These are phyloP conservation scores for Hirtodrosophila alboralis DNA, from an alignment of 2,888 invertebrate genomes.

Conservation along the genomic window DNA sequence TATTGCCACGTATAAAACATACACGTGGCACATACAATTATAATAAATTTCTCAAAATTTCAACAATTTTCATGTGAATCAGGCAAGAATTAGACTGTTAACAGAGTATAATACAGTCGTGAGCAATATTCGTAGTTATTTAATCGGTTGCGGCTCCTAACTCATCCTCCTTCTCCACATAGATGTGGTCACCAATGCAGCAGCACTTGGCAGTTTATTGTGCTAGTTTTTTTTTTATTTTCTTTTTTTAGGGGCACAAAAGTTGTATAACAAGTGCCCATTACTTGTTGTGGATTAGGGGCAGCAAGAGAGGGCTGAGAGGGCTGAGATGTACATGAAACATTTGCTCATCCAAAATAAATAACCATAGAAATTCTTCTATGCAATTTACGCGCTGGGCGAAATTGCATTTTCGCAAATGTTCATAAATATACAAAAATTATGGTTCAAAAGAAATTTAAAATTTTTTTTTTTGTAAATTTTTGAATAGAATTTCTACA, in stretches of 20 bases:
- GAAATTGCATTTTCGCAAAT: constrained; percentile 7
- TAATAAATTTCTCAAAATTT: too few relatives aligned
- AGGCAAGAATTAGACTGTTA: too few relatives aligned
- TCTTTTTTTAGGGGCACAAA: neutral
- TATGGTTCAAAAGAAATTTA: constrained; percentile 14
- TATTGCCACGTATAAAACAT: too few relatives aligned
- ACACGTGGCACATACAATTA: too few relatives aligned
- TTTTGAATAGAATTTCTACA: too few relatives aligned
- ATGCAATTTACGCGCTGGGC: constrained; percentile 14
- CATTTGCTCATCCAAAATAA: constrained; percentile 36
- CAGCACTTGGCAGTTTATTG: constrained; percentile 70
- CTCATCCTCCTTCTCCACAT: constrained; percentile 8
- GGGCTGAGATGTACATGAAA: constrained; percentile 31
- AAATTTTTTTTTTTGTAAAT: too few relatives aligned
- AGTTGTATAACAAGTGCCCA: constrained; percentile 19
- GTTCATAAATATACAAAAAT: constrained; percentile 19
- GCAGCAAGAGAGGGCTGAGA: constrained; percentile 12
- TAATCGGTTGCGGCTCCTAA: constrained; percentile 14
- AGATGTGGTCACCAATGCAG: constrained; percentile 8
- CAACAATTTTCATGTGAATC: too few relatives aligned
- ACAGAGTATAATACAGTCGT: too few relatives aligned
- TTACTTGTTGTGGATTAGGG: constrained; percentile 10
- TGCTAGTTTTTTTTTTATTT: constrained; percentile 50
- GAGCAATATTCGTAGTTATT: too few relatives aligned
- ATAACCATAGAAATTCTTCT: constrained; percentile 39